phyloP scores from a whole-genome alignment of 2,113 vertebrate species.

The Cettia cetti region DNA sequence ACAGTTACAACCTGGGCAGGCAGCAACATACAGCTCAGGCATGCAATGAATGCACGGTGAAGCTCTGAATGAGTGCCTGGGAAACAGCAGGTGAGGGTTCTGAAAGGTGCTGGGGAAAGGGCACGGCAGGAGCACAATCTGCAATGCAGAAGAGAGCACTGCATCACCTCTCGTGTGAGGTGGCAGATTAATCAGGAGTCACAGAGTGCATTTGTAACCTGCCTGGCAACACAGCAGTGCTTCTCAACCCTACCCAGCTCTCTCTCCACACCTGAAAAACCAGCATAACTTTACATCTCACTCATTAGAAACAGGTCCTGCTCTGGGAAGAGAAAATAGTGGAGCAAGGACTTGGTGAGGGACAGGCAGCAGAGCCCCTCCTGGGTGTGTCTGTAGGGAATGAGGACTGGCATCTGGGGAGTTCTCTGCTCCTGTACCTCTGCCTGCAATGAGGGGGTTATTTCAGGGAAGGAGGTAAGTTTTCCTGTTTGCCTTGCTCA shows the following conservation, averaged over 20 bases:
- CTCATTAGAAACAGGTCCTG: neutral
- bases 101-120: neutral
- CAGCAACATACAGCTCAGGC: accelerated
- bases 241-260: neutral
- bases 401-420: neutral
- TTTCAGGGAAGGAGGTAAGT: neutral
- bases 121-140: conserved; percentile 31
- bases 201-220: conserved; percentile 32
- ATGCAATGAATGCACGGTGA: neutral
- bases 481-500: neutral
- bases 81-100: neutral
- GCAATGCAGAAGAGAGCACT: conserved; percentile 60
- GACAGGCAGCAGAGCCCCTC: neutral
- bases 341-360: neutral
- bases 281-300: neutral
- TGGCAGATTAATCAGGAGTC: conserved; percentile 50
- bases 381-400: neutral
- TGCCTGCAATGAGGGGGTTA: neutral
- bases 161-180: conserved; percentile 13
- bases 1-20: neutral
- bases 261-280: neutral
- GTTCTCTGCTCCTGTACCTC: neutral
- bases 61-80: neutral
- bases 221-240: conserved; percentile 30
- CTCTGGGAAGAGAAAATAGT: neutral